Evolutionary conservation across 2,797 vertebrate species (phyloP), one percentile per base, ranked within the genome.

Genomic region (Melanotaenia parkinsoni): DNA sequence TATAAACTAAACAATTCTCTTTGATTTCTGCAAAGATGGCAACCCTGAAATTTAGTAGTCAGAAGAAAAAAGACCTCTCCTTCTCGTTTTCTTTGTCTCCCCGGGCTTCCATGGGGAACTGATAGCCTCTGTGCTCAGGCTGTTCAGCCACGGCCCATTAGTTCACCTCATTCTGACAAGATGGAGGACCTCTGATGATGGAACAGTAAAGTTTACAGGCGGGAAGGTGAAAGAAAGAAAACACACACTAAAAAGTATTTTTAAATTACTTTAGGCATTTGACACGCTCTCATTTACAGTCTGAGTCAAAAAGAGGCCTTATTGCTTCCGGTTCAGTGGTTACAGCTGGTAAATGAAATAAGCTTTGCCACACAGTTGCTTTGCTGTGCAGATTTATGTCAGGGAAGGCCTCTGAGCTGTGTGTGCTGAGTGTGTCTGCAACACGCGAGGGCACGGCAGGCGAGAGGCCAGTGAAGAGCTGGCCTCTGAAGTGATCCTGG

Each of bases 121-220:
- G 86, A 89, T 88, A 81, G 85, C 87, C 85, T 89, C 83, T 85
- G 83, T 86, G 84, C 81, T 90, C 86, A 72, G 90, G 61, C 87
- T 89, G 85, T 80, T 89, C 87, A 79, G 82, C 83, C 77, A 87
- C 66, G 87, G 86, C 80, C 88, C 89, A 90, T 92, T 91, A 91
- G 80, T 82, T 86, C 81, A 80, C 87, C 88, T 88, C 84, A 86
- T 84, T 89, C 84, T 88, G 85, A 91, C 92, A 89, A 90, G 91
- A 92, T 88, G 87, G 90, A 92, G 83, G 85, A 78, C 76, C 79
- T 87, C 88, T 76, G 85, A 89, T 66, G 77, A 88, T 62, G 71
- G 73, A 84, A 86, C 86, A 76, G 77, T 82, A 80, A 75, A 88
- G 88, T 81, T 83, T 80, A 74, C 62, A 20, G 64, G 50, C 37